Evolutionary conservation across 2,113 vertebrate genomes (phyloP).

Genomic region (Bos indicus): DNA sequence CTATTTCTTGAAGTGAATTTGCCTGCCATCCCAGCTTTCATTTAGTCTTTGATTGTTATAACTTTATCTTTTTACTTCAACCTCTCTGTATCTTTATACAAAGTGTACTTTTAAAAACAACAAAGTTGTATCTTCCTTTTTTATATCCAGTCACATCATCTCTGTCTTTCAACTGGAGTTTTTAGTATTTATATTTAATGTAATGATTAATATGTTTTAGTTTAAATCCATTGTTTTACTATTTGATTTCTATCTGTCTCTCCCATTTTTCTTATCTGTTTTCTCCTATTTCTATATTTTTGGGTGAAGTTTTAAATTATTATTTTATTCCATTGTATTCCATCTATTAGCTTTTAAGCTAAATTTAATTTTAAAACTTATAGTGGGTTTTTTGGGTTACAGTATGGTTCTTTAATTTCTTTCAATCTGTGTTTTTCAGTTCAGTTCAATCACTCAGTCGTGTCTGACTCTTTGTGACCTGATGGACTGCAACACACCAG

Average conservation of each 20-base stretch:
- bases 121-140: not conserved
- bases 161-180: not conserved
- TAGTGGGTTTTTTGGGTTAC: not conserved
- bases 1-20: not conserved
- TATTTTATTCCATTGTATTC: not conserved
- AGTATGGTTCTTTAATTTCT: not conserved
- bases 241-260: not conserved
- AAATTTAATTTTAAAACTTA: not conserved
- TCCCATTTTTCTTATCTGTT: not conserved
- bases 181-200: not conserved
- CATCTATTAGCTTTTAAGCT: not conserved
- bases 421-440: not conserved
- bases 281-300: not conserved
- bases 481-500: not conserved
- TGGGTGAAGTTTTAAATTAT: not conserved
- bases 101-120: not conserved
- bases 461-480: not conserved
- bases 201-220: not conserved
- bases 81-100: not conserved
- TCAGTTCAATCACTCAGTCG: not conserved
- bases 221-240: not conserved
- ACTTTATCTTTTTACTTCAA: not conserved
- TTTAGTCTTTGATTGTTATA: not conserved
- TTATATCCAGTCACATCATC: not conserved
- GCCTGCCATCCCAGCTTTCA: not conserved